Base-by-base conservation (phyloP, 1,140 invertebrate species). In the Magallana angulata region DNA sequence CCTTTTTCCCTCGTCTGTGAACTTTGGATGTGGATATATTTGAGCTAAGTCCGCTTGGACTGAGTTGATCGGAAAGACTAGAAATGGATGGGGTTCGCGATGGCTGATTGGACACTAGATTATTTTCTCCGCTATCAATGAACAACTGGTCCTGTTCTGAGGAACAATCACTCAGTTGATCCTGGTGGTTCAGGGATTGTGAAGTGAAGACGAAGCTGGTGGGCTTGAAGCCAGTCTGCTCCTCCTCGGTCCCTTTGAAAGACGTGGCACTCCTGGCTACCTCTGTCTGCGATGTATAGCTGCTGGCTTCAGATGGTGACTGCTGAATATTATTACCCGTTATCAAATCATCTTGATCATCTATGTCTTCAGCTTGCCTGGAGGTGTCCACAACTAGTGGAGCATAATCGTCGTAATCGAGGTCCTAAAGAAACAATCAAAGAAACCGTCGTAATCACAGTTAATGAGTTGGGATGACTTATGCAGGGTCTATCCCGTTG, bases 311-410 rank as follows among this genome's bases (percentile, higher is more conserved):
- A 68, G 60, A 82, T 60, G 56, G n/a, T 83, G 7, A 81, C 56
- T 59, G 48, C 60, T 76, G 68, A 30, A 76, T 76, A 76, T 76
- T 76, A 87, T 36, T 62, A 62, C 3, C 58, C 18, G 58, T n/a
- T 68, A 56, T 30, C 14, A 84, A 30, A 59, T 62, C 59, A 80
- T 59, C 56, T n/a, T 57, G 82, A 64, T 89, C 85, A 62, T 89
- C 88, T 84, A 57, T 58, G 81, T 84, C 82, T 24, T 86, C 62
- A 60, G 81, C 7, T 24, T 87, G 88, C 36, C 83, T 83, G n/a
- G 88, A 87, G 76, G 86, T 89, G 81, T 89, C 88, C 18, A 89
- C 88, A n/a, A 89, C 88, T 58, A 89, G 80, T 5, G 88, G 85
- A 82, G 82, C 88, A 82, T 87, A 89, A 85, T 89, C 88, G 68